Evolutionary conservation across 1,140 invertebrate genomes (phyloP).

Genomic region (Xylocopa sonorina): DNA sequence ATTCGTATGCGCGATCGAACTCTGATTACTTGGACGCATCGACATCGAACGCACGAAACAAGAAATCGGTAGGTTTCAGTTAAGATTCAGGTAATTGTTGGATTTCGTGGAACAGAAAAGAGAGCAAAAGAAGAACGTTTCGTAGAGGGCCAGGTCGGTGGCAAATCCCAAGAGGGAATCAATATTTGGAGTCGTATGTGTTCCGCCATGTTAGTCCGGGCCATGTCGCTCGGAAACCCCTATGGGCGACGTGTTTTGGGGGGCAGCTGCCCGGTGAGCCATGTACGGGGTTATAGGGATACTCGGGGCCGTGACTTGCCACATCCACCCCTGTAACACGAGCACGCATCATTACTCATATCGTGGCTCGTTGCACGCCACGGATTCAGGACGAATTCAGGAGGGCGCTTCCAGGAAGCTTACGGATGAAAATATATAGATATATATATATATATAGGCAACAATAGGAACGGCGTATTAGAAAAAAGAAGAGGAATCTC

Average conservation of each 20-base stretch:
- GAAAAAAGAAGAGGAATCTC: not conserved
- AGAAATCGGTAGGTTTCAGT: no score
- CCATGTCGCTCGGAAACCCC: conserved; percentile 66
- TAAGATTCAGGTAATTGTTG: no score
- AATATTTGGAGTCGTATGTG: conserved; percentile 78
- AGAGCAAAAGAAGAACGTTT: conserved; percentile 31
- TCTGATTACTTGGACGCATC: no score
- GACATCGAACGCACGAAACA: no score
- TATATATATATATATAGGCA: no score
- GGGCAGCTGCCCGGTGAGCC: conserved; percentile 73
- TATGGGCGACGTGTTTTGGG: conserved; percentile 71
- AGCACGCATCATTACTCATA: conserved; percentile 82
- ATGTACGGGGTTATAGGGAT: conserved; percentile 70
- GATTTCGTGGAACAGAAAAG: no score
- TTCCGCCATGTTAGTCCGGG: conserved; percentile 76
- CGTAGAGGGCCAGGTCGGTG: conserved; percentile 19
- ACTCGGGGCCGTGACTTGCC: conserved; percentile 79
- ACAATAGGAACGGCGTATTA: conserved; percentile 47
- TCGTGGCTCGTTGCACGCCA: conserved; percentile 77
- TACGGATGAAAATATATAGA: conserved; percentile 63
- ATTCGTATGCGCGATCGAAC: no score
- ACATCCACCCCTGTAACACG: conserved; percentile 77
- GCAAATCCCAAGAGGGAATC: conserved; percentile 74
- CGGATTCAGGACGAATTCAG: conserved; percentile 67
- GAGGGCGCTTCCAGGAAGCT: conserved; percentile 61